Base-by-base conservation (phyloP, 2,888 invertebrate species). In the Troilus luridus region DNA sequence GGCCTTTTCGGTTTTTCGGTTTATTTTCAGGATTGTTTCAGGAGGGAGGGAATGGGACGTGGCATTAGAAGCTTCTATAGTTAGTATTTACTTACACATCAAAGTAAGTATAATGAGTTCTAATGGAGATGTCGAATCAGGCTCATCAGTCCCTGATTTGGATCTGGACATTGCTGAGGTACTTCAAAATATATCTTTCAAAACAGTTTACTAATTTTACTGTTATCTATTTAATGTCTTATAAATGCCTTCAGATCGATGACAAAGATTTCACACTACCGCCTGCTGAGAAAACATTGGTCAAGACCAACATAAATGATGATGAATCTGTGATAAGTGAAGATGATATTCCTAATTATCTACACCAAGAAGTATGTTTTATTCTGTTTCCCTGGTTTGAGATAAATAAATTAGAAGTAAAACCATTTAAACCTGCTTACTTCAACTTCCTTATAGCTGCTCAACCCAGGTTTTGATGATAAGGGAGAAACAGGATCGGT, bases 251-350 rank as follows among this genome's bases (percentile, higher is more conserved):
- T 91, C 93, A 97, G 97, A 94, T 97, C 93, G 97, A 97, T 94
- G 97, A 97, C 95, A 95, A 96, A 89, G 97, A 98, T 94, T 97
- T 96, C 94, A 96, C 97, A 93, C 96, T 98, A 93, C 97, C 97
- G 88, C 95, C 96, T n/a, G 95, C 97, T 91, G 96, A 96, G 92
- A 95, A 96, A 92, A 95, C 97, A 92, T 97, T 97, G 24, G 96
- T 97, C 0, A 94, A 98, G 93, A 98, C 97, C 94, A 97, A 97
- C 93, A 94, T 98, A 88, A 97, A 97, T 94, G 97, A 97, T 94
- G 94, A 95, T 90, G 94, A 94, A 91, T 91, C 93, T 88, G 93
- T 93, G 24, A 91, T 93, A 14, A 93, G 93, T 92, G 93, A 93
- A 92, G 93, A 93, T 92, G 93, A 93, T 72, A 59, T 93, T 59